These are phyloP conservation scores for Cosmorhoe ocellata DNA, from an alignment of 2,888 invertebrate species.

Conservation along the genomic window DNA sequence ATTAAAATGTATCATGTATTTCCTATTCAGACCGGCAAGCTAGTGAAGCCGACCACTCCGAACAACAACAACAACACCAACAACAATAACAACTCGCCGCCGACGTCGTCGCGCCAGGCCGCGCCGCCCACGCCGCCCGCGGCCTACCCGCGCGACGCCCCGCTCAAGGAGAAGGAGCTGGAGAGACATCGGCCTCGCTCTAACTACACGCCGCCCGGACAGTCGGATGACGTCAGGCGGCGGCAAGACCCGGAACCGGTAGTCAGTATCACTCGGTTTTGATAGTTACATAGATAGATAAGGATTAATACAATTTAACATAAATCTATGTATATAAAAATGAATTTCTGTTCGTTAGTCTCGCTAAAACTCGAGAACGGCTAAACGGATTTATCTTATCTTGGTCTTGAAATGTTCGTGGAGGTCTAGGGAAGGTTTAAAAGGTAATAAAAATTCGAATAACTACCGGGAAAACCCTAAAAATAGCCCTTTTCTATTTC, in stretches of 20 bases:
- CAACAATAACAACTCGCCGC: conserved; percentile 53
- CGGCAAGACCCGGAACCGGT: conserved; percentile 34
- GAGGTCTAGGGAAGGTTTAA: too few relatives aligned
- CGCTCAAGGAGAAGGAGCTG: conserved; percentile 46
- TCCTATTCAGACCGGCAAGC: conserved; percentile 79
- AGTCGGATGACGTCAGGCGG: conserved; percentile 29
- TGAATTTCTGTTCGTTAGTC: too few relatives aligned
- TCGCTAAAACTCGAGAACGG: too few relatives aligned
- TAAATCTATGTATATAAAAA: too few relatives aligned
- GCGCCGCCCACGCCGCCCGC: conserved; percentile 40
- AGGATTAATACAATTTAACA: too few relatives aligned
- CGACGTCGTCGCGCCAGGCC: conserved; percentile 32
- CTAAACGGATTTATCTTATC: too few relatives aligned
- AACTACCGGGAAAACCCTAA: too few relatives aligned
- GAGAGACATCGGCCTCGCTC: conserved; percentile 45
- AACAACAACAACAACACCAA: conserved; percentile 54
- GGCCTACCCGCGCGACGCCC: conserved; percentile 29
- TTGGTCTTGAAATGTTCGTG: too few relatives aligned
- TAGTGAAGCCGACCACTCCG: conserved; percentile 78
- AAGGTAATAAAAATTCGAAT: too few relatives aligned
- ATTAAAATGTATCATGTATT: too few relatives aligned
- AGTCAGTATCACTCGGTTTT: conserved; percentile 1
- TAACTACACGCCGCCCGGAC: conserved; percentile 51
- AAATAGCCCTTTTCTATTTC: too few relatives aligned
- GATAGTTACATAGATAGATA: too few relatives aligned